Base-by-base conservation (phyloP, 2,113 vertebrate species). In the Myotis davidii region DNA sequence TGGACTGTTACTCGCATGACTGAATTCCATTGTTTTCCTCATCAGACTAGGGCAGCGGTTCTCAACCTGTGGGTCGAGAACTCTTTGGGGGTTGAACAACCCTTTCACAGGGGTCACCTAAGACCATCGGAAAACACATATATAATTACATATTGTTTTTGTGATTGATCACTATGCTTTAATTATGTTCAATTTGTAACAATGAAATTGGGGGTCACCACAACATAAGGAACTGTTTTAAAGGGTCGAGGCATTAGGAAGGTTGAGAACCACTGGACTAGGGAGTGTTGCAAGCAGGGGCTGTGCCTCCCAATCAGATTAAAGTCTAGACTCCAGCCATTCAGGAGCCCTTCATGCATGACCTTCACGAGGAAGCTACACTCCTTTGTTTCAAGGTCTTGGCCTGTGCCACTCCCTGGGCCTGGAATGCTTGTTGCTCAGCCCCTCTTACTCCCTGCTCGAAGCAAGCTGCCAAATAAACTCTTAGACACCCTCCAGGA, bases 1-100 rank as follows among this genome's bases (percentile, higher is more conserved):
- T 13, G 25, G 48, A n/a, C 32, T 6, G 42, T 34, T 6, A 0
- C 23, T n/a, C 18, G 69, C 1, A 0, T 3, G 39, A 37, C 14
- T 70, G 50, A 52, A 5, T 37, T 18, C n/a, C 17, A 7, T 2
- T 1, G 7, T 25, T 92, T 29, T 45, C 11, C 29, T 23, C 25
- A 7, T 16, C 79, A 83, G 59, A 27, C 45, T 0, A 74, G 39
- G 10, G 29, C 42, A 42, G 42, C 7, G 7, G 42, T 42, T 42
- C 42, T 42, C 42, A 42, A 42, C 42, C 42, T 42, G 42, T 42
- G 42, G 42, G 42, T 42, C 42, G 1, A 1, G 7, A 42, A 6
- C 42, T 7, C 42, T 42, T 42, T 42, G 42, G 42, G 37, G 42
- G 42, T 42, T 7, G 7, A 42, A 42, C 1, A 7, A 42, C 42